Percentiles rank a stretch among this genome's conserved stretches.
phyloP scores from a whole-genome alignment of 2,888 invertebrate genomes.

The Drosophila robusta region DNA sequence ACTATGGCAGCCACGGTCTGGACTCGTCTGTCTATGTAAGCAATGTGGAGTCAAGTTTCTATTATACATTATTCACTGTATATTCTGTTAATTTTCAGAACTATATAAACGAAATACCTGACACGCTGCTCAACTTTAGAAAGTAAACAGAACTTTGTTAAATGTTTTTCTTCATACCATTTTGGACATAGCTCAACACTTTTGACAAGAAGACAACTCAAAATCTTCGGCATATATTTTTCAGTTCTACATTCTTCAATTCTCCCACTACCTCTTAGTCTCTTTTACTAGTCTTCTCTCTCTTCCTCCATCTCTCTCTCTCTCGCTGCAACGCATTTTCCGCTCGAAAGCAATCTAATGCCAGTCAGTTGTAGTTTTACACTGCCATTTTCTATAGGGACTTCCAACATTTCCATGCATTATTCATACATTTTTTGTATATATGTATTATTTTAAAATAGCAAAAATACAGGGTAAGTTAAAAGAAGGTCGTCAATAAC shows the following conservation, averaged over 20 bases:
- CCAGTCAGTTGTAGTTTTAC: constrained; percentile 56
- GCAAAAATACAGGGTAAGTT: constrained; percentile 70
- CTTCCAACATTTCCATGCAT: constrained; percentile 64
- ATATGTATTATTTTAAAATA: constrained; percentile 83
- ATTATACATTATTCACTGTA: neutral
- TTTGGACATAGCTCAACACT: constrained; percentile 8
- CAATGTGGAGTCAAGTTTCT: constrained; percentile 47
- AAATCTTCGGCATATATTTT: constrained; percentile 17
- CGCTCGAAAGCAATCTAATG: constrained; percentile 30
- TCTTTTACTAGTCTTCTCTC: constrained; percentile 64
- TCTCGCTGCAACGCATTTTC: constrained; percentile 25
- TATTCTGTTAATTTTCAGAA: constrained; percentile 81
- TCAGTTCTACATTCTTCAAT: constrained; percentile 18
- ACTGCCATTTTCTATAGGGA: constrained; percentile 63
- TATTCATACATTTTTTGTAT: constrained; percentile 70
- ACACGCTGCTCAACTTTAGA: constrained; percentile 84
- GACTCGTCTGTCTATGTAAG: constrained; percentile 88
- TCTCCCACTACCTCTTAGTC: constrained; percentile 49
- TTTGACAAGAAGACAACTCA: constrained; percentile 20
- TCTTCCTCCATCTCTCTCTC: neutral
- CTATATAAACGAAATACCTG: constrained; percentile 85
- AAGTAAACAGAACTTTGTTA: constrained; percentile 71
- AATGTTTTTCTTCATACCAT: constrained; percentile 19
- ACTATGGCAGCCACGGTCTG: constrained; percentile 87
- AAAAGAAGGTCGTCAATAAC: constrained; percentile 31